phyloP scores from a whole-genome alignment of 1,140 invertebrate species.

The Zaprionus nigranus region DNA sequence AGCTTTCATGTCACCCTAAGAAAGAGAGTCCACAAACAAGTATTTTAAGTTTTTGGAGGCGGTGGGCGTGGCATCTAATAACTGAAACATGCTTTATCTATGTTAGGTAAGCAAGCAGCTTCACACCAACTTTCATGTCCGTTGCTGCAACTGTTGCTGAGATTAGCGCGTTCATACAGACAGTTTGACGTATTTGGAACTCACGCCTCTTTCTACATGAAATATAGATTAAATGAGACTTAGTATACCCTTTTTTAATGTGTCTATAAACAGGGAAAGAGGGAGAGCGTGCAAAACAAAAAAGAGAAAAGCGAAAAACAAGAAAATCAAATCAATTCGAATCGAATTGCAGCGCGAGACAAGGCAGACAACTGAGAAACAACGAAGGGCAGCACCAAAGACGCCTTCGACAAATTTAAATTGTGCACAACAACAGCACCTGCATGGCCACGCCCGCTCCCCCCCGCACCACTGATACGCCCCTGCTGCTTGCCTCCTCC shows the following conservation, averaged over 20 bases:
- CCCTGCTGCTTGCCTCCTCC: conserved; percentile 31
- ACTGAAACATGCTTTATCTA: background rate
- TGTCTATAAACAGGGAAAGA: background rate
- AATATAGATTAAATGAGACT: too few species aligned
- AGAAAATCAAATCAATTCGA: conserved; percentile 48
- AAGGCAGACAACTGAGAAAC: conserved; percentile 45
- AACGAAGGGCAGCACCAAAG: conserved; percentile 12
- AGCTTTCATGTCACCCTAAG: too few species aligned
- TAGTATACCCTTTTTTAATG: background rate
- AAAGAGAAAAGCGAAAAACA: conserved; percentile 33
- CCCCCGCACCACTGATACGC: background rate
- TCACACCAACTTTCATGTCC: background rate
- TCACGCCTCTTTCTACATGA: background rate
- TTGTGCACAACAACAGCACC: conserved; percentile 43
- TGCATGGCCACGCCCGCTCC: conserved; percentile 10
- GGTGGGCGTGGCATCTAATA: background rate
- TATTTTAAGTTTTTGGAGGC: too few species aligned
- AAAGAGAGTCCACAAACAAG: background rate
- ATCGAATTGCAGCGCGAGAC: conserved; percentile 57
- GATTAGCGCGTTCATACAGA: background rate
- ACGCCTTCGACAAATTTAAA: conserved; percentile 59
- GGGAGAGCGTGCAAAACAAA: conserved; percentile 22
- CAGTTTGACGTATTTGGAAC: background rate
- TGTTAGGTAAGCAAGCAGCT: background rate
- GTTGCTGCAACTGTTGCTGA: background rate